phyloP scores from a whole-genome alignment of 2,888 invertebrate genomes.

The Catonia carolina region DNA sequence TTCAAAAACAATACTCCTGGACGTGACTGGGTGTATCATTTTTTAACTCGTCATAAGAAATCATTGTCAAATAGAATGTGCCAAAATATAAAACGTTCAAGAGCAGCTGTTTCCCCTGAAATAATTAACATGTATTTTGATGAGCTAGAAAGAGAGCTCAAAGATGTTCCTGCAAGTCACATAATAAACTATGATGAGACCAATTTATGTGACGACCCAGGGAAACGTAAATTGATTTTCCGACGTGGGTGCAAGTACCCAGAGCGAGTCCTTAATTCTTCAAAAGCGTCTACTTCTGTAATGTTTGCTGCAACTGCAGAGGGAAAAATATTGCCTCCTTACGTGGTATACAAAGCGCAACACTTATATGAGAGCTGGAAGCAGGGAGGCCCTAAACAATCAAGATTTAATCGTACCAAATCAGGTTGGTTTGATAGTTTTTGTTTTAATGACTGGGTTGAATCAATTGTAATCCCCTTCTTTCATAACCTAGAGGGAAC shows the following conservation, averaged over 20 bases:
- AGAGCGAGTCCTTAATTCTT: slow-evolving; percentile 27
- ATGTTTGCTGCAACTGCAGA: slow-evolving; percentile 29
- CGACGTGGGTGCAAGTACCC: slow-evolving; percentile 28
- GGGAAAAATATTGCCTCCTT: slow-evolving; percentile 27
- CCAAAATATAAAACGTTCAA: slow-evolving; percentile 29
- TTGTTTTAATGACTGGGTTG: slow-evolving; percentile 23
- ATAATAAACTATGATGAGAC: slow-evolving; percentile 39
- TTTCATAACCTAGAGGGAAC: too few species aligned
- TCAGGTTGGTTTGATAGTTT: slow-evolving; percentile 37
- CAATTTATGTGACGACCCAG: slow-evolving; percentile 38
- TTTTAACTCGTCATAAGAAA: slow-evolving; percentile 29
- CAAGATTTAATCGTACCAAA: slow-evolving; percentile 31
- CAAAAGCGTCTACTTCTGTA: slow-evolving; percentile 27
- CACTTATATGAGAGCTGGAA: slow-evolving; percentile 29
- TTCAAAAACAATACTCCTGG: slow-evolving; percentile 32
- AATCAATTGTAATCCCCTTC: slow-evolving; percentile 13
- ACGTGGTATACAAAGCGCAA: too few species aligned
- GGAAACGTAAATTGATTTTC: slow-evolving; percentile 26
- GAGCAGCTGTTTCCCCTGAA: slow-evolving; percentile 31
- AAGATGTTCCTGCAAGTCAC: slow-evolving; percentile 23
- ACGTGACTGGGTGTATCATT: slow-evolving; percentile 29
- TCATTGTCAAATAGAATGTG: slow-evolving; percentile 24
- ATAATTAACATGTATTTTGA: slow-evolving; percentile 33
- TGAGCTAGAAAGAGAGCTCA: slow-evolving; percentile 28
- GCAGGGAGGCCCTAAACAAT: slow-evolving; percentile 19